Conservation (phyloP, 1,140 invertebrate species). For the Ceratitis capitata region DNA sequence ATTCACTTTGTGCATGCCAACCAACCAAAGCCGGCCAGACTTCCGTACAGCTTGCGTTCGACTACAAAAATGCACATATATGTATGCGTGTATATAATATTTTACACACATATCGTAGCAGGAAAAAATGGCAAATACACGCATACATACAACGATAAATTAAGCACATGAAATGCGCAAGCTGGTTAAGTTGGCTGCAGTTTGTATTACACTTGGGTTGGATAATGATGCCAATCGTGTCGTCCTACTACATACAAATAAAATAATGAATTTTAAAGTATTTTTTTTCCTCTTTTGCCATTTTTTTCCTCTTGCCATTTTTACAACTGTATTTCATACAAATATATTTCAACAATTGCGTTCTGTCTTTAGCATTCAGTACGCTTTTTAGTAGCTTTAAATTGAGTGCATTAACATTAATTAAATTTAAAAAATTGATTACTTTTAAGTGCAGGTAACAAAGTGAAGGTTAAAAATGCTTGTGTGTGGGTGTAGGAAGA, state of each 20-base stretch:
- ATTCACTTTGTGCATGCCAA: conserved; percentile 31
- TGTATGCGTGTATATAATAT: background rate
- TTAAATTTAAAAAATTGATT: conserved; percentile 18
- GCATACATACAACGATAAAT: background rate
- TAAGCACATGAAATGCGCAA: conserved; percentile 1
- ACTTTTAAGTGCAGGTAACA: background rate
- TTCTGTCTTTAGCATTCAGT: background rate
- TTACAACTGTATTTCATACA: background rate
- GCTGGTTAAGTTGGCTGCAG: background rate
- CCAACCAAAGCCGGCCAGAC: background rate
- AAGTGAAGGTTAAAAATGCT: background rate
- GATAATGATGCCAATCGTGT: conserved; percentile 24
- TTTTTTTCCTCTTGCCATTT: background rate
- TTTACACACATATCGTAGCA: background rate
- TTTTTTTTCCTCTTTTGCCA: background rate
- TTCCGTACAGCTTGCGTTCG: background rate
- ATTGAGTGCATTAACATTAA: conserved; percentile 11
- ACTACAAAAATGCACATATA: background rate
- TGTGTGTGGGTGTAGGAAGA: background rate
- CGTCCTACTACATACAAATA: conserved; percentile 8
- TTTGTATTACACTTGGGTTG: background rate
- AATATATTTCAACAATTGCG: background rate
- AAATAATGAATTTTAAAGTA: conserved; percentile 19
- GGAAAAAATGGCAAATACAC: background rate
- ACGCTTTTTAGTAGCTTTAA: conserved; percentile 5